Evolutionary conservation across 2,888 invertebrate genomes (phyloP), one percentile per base, ranked within the genome.

Genomic region (Heliconius ismenius): DNA sequence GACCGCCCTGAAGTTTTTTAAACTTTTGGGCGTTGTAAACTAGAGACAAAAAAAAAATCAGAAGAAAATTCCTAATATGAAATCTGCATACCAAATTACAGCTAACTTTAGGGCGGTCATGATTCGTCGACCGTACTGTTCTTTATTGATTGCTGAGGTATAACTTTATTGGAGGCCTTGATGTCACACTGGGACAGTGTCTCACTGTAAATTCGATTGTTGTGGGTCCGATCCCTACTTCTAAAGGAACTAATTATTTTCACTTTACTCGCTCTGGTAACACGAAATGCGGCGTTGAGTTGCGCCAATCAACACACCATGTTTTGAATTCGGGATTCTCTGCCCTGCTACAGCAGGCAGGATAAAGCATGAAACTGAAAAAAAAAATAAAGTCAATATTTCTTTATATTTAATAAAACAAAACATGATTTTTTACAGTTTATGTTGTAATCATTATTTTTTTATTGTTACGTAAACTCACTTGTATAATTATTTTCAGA

Each of bases 401-500:
- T 43, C 4, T 15, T 4, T 43, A 0, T 43, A 4, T 43, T 43
- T 43, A 43, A 43, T 15, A 32, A 32, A 32, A 32, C 32, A 32
- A 32, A 32, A 32, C 6, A 32, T 32, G 32, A 7, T 32, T 32
- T 32, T 32, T 32, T 32, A 11, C 11, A 39, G 39, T 39, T 39
- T 11, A 9, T 39, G 11, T 39, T 43, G 4, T 43, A 43, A 43
- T 43, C 39, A 39, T 49, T 13, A 54, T 21, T 36, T 65, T 39
- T 36, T 21, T 36, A n/a, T 13, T 36, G n/a, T 26, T 13, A 62
- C 43, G 62, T 62, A 26, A 62, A 7, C 10, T 9, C 10, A 32
- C 21, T 64, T 18, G 7, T 28, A 21, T 73, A 28, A 15, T 26
- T 76, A 58, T 68, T 15, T 94, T 54, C 91, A 95, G 97, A 77